Percentiles rank a stretch among this genome's conserved stretches.
Conservation (phyloP, 1,140 invertebrate species). For the Panulirus ornatus region DNA sequence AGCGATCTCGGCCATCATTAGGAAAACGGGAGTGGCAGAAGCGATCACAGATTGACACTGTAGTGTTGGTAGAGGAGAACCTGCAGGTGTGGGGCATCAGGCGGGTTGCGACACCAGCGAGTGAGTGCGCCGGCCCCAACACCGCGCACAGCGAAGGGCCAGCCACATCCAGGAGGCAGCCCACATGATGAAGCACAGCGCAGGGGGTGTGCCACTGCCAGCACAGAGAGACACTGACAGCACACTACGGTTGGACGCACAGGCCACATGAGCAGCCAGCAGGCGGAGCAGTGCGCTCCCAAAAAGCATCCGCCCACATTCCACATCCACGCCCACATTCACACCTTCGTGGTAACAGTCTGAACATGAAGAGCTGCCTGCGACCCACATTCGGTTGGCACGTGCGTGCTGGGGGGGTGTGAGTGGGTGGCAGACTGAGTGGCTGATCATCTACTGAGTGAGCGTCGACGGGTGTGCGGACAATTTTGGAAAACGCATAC, state of each 20-base stretch:
- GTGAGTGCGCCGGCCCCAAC: neutral
- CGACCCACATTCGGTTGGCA: neutral
- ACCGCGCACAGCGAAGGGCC: neutral
- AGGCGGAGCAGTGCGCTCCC: constrained; percentile 29
- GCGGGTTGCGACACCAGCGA: constrained; percentile 2
- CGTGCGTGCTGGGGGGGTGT: neutral
- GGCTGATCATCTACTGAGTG: neutral
- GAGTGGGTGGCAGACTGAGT: neutral
- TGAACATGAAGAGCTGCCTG: neutral
- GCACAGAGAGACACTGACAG: constrained; percentile 59
- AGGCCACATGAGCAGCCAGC: constrained; percentile 59
- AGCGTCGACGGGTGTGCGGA: constrained; percentile 6
- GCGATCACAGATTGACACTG: constrained; percentile 63
- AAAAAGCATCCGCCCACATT: constrained; percentile 19
- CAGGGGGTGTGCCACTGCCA: constrained; percentile 33
- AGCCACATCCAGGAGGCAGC: neutral
- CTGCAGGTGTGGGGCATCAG: constrained; percentile 11
- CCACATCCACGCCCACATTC: constrained; percentile 35
- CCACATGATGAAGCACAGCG: constrained; percentile 4
- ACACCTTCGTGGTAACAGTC: neutral
- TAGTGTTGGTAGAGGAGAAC: constrained; percentile 47
- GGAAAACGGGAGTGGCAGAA: constrained; percentile 62
- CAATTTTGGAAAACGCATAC: constrained; percentile 1
- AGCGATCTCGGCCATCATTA: constrained; percentile 53
- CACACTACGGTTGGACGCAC: constrained; percentile 58